Evolutionary conservation across 2,797 vertebrate species (phyloP), one percentile per base, ranked within the genome.

Genomic region (Gadopsis bispinosus): DNA sequence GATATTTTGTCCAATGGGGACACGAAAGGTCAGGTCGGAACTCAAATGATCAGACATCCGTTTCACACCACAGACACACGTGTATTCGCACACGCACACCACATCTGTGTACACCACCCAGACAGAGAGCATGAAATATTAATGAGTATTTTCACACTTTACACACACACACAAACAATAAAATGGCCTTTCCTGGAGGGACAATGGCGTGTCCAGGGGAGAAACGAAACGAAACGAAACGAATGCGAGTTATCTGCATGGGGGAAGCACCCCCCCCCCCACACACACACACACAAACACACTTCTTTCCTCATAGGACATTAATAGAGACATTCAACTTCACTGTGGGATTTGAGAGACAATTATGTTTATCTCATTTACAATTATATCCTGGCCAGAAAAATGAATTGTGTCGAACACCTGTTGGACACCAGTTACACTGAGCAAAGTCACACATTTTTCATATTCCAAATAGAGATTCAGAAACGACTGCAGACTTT

Each of bases 91-190:
- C 67, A 58, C 48, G 62, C 39, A 61, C 20, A 63, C 31, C 56
- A 69, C 45, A 73, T 60, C 26, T 56, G 35, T 47, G 53, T 60
- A 39, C 33, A 69, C 77, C 81, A 81, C 72, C 33, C 80, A 83
- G 83, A 84, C 81, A 80, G 79, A 79, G 26, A 63, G 41, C 68
- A 81, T 88, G 77, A 88, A 91, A 90, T 80, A 90, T 91, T 91
- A 84, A 92, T 88, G 83, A 81, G 35, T 58, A 77, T 79, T 81
- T 77, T 87, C 48, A 39, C 43, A 72, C 75, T 81, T 73, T 45
- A 84, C 56, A 74, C 80, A 71, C 60, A 71, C 67, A 75, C 68
- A 72, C 68, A 85, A 69, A 93, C 81, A 84, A 68, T 70, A 59
- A 79, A 86, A 71, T 47, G 33, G 19, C 73, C 50, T 75, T 61